A percentile compares a stretch with the other conserved stretches of the same genome.
phyloP scores from a whole-genome alignment of 2,113 vertebrate genomes.

The mouse (Mus musculus) region DNA sequence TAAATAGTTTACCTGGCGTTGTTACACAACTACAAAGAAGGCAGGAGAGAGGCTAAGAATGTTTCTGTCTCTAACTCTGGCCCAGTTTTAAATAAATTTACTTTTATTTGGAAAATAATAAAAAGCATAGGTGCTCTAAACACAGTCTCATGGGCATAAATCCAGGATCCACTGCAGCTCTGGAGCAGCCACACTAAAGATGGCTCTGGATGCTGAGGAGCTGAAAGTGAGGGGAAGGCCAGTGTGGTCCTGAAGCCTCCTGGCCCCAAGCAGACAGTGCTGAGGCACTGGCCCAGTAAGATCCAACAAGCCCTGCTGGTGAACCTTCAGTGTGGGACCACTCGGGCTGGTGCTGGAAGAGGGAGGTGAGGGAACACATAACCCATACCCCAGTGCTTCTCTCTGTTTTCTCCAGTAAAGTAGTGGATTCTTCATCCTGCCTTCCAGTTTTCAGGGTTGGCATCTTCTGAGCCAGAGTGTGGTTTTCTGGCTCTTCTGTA shows the following conservation, averaged over 20 bases:
- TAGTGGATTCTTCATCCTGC: conserved; percentile 29
- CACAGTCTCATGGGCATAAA: not conserved
- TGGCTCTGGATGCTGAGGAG: not conserved
- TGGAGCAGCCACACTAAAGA: not conserved
- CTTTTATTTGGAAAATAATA: not conserved
- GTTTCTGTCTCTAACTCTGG: not conserved
- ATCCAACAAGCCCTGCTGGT: not conserved
- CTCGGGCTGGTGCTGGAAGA: not conserved
- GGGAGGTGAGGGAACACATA: not conserved
- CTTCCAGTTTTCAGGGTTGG: conserved; percentile 53
- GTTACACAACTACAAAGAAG: not conserved
- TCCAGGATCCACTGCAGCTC: too few species aligned
- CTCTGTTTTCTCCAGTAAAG: conserved; percentile 4
- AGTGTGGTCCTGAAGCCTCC: not conserved
- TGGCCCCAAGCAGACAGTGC: not conserved
- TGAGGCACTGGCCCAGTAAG: not conserved
- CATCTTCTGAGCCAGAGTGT: conserved; percentile 30
- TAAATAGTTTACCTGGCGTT: not conserved
- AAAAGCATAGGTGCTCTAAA: too few species aligned
- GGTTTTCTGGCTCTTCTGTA: conserved; percentile 55
- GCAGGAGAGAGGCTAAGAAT: not conserved
- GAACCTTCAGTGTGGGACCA: not conserved
- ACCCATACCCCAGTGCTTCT: accelerated
- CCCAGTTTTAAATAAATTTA: not conserved
- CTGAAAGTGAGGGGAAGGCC: not conserved